Evolutionary conservation across 2,888 invertebrate genomes (phyloP).

Genomic region (Timema cristinae): DNA sequence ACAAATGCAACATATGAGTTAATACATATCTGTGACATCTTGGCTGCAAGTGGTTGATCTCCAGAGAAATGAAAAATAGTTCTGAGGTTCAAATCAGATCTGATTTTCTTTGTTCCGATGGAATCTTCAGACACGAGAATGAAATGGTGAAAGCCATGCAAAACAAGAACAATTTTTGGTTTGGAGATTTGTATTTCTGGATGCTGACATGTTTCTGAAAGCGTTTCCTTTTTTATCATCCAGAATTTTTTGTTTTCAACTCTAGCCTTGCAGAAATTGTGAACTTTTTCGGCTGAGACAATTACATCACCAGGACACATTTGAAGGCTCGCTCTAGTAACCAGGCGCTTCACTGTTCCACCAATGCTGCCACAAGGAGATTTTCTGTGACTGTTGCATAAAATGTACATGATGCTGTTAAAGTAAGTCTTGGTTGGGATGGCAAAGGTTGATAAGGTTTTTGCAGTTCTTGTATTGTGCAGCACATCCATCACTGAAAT

Average conservation of each 20-base stretch:
- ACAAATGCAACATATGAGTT: slow-evolving; percentile 12
- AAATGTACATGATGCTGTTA: slow-evolving; percentile 11
- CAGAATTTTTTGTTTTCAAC: slow-evolving; percentile 11
- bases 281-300: slow-evolving; percentile 1
- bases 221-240: slow-evolving; percentile 10
- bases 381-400: slow-evolving; percentile 2
- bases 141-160: slow-evolving; percentile 8
- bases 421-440: slow-evolving; percentile 6
- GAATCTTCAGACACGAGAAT: slow-evolving; percentile 3
- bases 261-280: slow-evolving; percentile 3
- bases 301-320: slow-evolving; percentile 1
- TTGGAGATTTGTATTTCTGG: background rate
- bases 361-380: slow-evolving; percentile 8
- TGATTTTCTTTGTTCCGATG: slow-evolving; percentile 3
- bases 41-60: background rate
- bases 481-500: slow-evolving; percentile 6
- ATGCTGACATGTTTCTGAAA: slow-evolving; percentile 11
- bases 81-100: background rate
- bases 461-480: slow-evolving; percentile 14
- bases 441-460: slow-evolving; percentile 8
- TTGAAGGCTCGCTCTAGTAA: slow-evolving; percentile 9
- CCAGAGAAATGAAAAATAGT: slow-evolving; percentile 10
- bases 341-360: slow-evolving; percentile 12
- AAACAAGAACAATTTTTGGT: slow-evolving; percentile 5
- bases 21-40: background rate